Evolutionary conservation across 2,888 invertebrate species (phyloP), one percentile per base, ranked within the genome.

Genomic region (Thelaira solivaga): DNA sequence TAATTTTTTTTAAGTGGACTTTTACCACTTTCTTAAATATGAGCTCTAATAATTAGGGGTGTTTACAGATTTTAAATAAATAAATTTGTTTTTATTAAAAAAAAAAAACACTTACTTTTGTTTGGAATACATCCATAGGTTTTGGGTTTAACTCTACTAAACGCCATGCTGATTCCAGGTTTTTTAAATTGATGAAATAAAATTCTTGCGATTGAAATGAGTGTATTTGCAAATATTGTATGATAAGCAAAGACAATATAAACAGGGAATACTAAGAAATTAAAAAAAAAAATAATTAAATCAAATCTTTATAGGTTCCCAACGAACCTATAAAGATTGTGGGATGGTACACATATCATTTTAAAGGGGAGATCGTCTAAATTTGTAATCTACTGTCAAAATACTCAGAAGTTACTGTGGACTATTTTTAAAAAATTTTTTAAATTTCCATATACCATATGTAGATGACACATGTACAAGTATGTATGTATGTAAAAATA

Each of bases 191-290:
- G 18, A 80, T 80, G 7, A 65, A 79, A 7, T 84, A 81, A 13
- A 81, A 82, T 4, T 31, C 80, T 8, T 83, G 82, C 4, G 83
- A 81, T 22, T 82, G 82, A 79, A 84, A 86, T 57, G 83, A 83
- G 39, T 82, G 82, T 80, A 86, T 82, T 82, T 86, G 86, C 13
- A 86, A 64, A 78, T 83, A 85, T 72, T 86, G 86, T 45, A 83
- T 81, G 3, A 80, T 83, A 41, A 86, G 39, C 24, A 86, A 72
- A 41, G 87, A 81, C 53, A 86, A 55, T 65, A 87, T 81, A 34
- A 87, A 86, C 39, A 83, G 62, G 0, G 83, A 83, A 62, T 86
- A 86, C 86, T 86, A 29, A 57, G 11, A 16, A 16, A 16, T 39
- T 39, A 7, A 31, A 2, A 2, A 31, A 8, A 31, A 31, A 31